phyloP scores from a whole-genome alignment of 1,140 invertebrate species.

The Venturia canescens region DNA sequence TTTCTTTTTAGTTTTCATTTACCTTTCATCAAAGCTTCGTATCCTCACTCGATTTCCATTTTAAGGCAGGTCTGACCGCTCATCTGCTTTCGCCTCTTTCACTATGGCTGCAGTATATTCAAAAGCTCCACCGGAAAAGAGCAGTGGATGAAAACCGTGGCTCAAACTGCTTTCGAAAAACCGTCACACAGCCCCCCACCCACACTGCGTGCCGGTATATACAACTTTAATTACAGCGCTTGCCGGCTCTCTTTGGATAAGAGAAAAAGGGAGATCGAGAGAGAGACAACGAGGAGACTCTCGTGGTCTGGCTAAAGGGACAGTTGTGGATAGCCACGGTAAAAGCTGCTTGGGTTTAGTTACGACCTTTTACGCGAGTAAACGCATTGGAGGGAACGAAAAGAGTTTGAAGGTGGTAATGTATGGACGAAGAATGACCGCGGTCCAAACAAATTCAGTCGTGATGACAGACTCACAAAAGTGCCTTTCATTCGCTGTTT shows the following conservation, averaged over 20 bases:
- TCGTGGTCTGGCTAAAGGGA: neutral
- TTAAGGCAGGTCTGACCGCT: slow-evolving; percentile 26
- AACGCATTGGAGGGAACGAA: neutral
- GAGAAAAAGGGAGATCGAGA: neutral
- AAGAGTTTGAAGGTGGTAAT: slow-evolving; percentile 1
- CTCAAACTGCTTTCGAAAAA: slow-evolving; percentile 42
- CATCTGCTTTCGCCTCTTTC: neutral
- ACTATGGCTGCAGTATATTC: slow-evolving; percentile 2
- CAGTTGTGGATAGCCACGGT: slow-evolving; percentile 23
- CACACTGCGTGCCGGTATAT: neutral
- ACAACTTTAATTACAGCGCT: slow-evolving; percentile 42
- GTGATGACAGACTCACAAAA: neutral
- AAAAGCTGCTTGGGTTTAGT: slow-evolving; percentile 31
- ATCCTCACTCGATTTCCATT: slow-evolving; percentile 41
- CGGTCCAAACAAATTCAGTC: slow-evolving; percentile 10
- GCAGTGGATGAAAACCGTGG: slow-evolving; percentile 37
- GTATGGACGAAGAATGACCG: slow-evolving; percentile 17
- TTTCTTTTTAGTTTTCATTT: slow-evolving; percentile 4
- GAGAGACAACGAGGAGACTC: neutral
- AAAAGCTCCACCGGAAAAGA: slow-evolving; percentile 18
- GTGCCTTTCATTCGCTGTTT: neutral
- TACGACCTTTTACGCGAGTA: neutral
- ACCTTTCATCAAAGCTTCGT: slow-evolving; percentile 18
- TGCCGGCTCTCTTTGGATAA: neutral
- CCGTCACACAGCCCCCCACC: slow-evolving; percentile 11